Base-by-base conservation (phyloP, 2,113 vertebrate species). In the Nematolebias whitei region DNA sequence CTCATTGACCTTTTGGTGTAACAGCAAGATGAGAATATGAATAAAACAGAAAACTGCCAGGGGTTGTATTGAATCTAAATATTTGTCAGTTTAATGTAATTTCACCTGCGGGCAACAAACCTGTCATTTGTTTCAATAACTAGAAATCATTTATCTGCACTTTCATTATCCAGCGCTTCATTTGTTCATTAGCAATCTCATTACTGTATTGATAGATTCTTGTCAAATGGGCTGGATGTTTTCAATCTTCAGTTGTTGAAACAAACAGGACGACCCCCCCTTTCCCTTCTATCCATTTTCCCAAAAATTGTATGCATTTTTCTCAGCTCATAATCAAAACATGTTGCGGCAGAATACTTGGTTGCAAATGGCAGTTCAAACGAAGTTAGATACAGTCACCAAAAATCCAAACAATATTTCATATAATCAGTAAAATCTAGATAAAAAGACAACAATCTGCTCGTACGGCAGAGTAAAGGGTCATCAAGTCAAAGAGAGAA, bases 1-100 rank as follows among this genome's bases (percentile, higher is more conserved):
- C 50, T 77, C 48, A 89, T 85, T 92, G 92, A 92, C 90, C 92
- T 92, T 90, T 87, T 71, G 82, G 79, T 85, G 90, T 90, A 92
- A 93, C 92, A 91, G 85, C 80, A 79, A 71, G 79, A 89, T 87
- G 83, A 84, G 78, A 78, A 71, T 83, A 78, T 8, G 5, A 35
- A 68, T 60, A 84, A 62, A 74, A 77, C 70, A 60, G 79, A 43
- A 73, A 74, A 80, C 85, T 85, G 86, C 86, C 87, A 76, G 50
- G 66, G 74, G 58, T 35, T 69, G 66, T 57, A 49, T 61, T 49
- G 66, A 62, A 74, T 74, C 65, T 55, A 47, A 67, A 56, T 71
- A 68, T 74, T 71, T 35, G 45, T 69, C 44, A 12, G 45, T 80
- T 79, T 44, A 44, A 65, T 63, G 32, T 57, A n/a, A 45, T 76